Conservation (phyloP, 2,797 vertebrate genomes). For the Enteromius unitaeniatus region DNA sequence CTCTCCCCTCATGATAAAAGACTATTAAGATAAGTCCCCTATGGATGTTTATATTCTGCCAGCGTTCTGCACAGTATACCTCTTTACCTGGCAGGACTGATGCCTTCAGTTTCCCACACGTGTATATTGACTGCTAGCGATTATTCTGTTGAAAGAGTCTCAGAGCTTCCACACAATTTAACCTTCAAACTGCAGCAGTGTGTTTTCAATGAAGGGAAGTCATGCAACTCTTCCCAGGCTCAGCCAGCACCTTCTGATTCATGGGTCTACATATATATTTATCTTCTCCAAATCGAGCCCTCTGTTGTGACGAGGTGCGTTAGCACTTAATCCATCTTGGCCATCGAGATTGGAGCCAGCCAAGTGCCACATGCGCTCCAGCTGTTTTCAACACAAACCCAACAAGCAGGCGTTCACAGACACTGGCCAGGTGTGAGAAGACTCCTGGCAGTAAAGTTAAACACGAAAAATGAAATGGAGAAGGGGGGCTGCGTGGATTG, state of each 20-base stretch:
- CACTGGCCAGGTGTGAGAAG: slow-evolving; percentile 4
- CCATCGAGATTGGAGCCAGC: slow-evolving; percentile 20
- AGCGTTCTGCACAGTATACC: background rate
- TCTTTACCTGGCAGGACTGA: background rate
- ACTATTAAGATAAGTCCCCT: background rate
- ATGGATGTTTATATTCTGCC: slow-evolving; percentile 33
- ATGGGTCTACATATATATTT: slow-evolving; percentile 37
- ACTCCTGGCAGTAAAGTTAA: slow-evolving; percentile 9
- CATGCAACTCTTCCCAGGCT: slow-evolving; percentile 16
- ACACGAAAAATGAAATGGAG: slow-evolving; percentile 36
- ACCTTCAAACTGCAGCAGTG: slow-evolving; percentile 42
- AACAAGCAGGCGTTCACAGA: slow-evolving; percentile 20
- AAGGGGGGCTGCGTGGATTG: slow-evolving; percentile 3
- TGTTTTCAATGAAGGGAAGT: slow-evolving; percentile 38
- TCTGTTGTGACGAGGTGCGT: slow-evolving; percentile 59
- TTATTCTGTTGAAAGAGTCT: slow-evolving; percentile 32
- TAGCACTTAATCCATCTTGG: slow-evolving; percentile 68
- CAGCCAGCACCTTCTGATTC: slow-evolving; percentile 51
- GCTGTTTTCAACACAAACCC: slow-evolving; percentile 42
- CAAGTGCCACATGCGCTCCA: slow-evolving; percentile 48
- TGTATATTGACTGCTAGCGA: background rate
- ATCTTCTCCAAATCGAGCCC: slow-evolving; percentile 61
- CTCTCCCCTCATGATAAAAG: slow-evolving; percentile 1
- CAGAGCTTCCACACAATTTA: slow-evolving; percentile 37
- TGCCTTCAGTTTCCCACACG: background rate